phyloP scores from a whole-genome alignment of 1,140 invertebrate species.

The Aradophagus sp. region DNA sequence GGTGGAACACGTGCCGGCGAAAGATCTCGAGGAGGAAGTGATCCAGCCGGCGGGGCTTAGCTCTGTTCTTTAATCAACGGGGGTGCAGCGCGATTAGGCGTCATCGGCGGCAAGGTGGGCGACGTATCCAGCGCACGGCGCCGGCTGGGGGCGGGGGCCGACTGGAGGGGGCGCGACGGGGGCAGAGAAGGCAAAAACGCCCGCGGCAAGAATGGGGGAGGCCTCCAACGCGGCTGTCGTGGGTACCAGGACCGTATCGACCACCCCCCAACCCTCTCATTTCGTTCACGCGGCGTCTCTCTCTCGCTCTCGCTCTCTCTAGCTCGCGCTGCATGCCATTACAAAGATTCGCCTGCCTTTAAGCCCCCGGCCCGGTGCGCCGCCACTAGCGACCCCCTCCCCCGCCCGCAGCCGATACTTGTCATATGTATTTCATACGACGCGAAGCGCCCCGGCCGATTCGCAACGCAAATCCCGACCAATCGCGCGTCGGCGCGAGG shows the following conservation, averaged over 20 bases:
- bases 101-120: constrained; percentile 63
- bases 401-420: constrained; percentile 9
- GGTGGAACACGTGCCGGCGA: constrained; percentile 29
- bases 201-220: constrained; percentile 72
- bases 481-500: constrained; percentile 23
- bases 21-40: constrained; percentile 52
- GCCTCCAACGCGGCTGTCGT: constrained; percentile 70
- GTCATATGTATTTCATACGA: constrained; percentile 50
- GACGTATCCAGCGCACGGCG: constrained; percentile 46
- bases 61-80: constrained; percentile 74
- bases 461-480: constrained; percentile 15
- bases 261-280: constrained; percentile 63
- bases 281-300: constrained; percentile 27
- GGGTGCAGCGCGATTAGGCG: constrained; percentile 71
- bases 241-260: constrained; percentile 73
- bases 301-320: constrained; percentile 23
- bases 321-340: constrained; percentile 37
- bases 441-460: constrained; percentile 37
- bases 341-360: constrained; percentile 47
- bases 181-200: constrained; percentile 68
- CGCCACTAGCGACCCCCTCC: constrained; percentile 3
- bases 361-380: constrained; percentile 10
- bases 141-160: constrained; percentile 20
- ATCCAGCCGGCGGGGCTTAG: constrained; percentile 46
- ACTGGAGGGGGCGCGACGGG: constrained; percentile 55